Evolutionary conservation across 2,797 vertebrate genomes (phyloP), one percentile per base, ranked within the genome.

Genomic region (Chromobotia macracanthus): DNA sequence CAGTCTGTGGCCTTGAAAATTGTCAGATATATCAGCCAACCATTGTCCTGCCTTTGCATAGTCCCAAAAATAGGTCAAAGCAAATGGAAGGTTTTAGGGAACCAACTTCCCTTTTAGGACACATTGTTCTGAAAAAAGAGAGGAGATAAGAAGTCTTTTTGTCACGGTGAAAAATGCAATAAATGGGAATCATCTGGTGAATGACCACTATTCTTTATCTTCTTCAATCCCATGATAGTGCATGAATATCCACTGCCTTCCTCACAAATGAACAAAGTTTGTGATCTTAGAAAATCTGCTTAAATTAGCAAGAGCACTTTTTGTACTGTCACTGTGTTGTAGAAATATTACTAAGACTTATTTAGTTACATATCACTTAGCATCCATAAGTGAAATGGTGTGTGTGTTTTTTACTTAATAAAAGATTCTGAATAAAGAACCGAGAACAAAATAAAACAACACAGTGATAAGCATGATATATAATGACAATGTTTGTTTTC

Each of bases 31-130:
- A 78, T 23, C 77, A 75, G 66, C 65, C 64, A 35, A 63, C 77
- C 60, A 35, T 31, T 66, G 38, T 75, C 16, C 25, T 51, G 19
- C 78, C 55, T 8, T 60, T 41, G 41, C 55, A 53, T 38, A 18
- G 1, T 53, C 71, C 60, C 75, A 79, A 67, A 72, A 81, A 87
- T 80, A 79, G 74, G 53, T 70, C 76, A 79, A 64, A 83, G 75
- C 35, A 72, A 80, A 72, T 74, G 72, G 79, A 83, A 28, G 72
- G 68, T 85, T 77, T 66, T 53, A 79, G 61, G 58, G 53, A 80
- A 72, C 38, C 15, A 35, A 75, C 67, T 72, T 77, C 46, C 15
- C 68, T 83, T 84, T 80, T 60, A 76, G 21, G 19, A 80, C 10
- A 77, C 25, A 38, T 58, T 51, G 28, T 56, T 69, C 53, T 77